Evolutionary conservation across 1,140 invertebrate species (phyloP).

Genomic region (Pollicipes pollicipes): DNA sequence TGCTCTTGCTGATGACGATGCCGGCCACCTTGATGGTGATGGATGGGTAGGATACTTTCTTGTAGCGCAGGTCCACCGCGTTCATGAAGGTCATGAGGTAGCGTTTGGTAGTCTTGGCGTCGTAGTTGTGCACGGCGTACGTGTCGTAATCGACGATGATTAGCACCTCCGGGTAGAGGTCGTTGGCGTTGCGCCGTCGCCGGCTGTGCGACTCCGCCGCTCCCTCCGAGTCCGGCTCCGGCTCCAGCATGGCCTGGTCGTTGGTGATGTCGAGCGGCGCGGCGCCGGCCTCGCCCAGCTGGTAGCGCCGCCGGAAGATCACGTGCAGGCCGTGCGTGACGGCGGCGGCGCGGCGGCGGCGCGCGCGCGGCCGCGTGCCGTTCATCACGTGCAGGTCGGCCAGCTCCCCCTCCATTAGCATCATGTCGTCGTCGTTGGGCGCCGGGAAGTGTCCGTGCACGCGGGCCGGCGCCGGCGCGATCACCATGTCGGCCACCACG

Average conservation of each 20-base stretch:
- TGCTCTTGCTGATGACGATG: background rate
- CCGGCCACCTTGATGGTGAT: background rate
- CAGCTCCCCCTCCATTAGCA: too few relatives aligned
- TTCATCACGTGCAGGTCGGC: background rate
- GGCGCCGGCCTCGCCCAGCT: background rate
- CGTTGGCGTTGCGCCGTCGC: background rate
- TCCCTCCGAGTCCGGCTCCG: background rate
- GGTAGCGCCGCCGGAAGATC: background rate
- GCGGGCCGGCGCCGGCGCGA: background rate
- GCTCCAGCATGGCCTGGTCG: background rate
- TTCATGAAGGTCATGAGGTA: background rate
- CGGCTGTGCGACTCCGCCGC: background rate
- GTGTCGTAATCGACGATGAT: background rate
- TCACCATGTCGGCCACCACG: background rate
- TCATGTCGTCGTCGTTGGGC: too few relatives aligned
- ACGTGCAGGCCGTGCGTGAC: background rate
- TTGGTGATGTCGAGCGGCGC: background rate
- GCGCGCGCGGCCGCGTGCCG: background rate
- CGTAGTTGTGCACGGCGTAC: background rate
- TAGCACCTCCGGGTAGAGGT: slow-evolving; percentile 1
- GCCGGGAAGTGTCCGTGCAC: background rate
- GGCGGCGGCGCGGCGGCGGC: background rate
- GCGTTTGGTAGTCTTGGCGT: background rate
- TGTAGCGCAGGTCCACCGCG: background rate
- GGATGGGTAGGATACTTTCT: background rate